Evolutionary conservation across 2,113 vertebrate species (phyloP).

Genomic region (Thymallus thymallus): DNA sequence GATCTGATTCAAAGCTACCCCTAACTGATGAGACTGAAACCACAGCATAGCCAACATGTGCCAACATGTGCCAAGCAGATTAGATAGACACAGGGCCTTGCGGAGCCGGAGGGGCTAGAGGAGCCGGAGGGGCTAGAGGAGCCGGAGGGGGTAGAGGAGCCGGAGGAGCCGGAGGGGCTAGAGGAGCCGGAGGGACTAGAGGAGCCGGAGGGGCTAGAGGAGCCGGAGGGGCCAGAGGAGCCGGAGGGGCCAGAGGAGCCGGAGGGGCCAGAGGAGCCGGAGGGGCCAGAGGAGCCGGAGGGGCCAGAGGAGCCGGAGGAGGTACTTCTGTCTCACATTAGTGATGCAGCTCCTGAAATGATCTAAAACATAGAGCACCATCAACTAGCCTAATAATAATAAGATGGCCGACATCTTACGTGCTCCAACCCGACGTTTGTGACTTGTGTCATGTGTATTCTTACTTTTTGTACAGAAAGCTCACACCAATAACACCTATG

Average conservation of each 20-base stretch:
- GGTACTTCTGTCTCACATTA: conserved; percentile 2
- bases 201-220: neutral
- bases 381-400: too few relatives aligned
- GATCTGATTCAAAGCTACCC: conserved; percentile 52
- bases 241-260: neutral
- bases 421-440: too few relatives aligned
- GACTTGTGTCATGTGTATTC: too few relatives aligned
- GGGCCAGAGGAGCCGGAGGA: neutral
- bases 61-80: conserved; percentile 60
- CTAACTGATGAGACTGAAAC: conserved; percentile 59
- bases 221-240: too few relatives aligned
- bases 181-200: neutral
- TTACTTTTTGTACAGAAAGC: too few relatives aligned
- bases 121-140: neutral
- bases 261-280: neutral
- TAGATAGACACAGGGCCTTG: neutral
- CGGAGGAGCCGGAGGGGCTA: neutral
- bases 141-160: neutral
- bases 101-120: too few relatives aligned
- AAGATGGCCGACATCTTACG: too few relatives aligned
- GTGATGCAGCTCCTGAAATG: neutral
- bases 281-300: neutral
- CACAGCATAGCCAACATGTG: conserved; percentile 17
- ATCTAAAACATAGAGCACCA: too few relatives aligned
- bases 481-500: too few relatives aligned